Evolutionary conservation across 2,888 invertebrate genomes (phyloP).

Genomic region (Erebia palarica): DNA sequence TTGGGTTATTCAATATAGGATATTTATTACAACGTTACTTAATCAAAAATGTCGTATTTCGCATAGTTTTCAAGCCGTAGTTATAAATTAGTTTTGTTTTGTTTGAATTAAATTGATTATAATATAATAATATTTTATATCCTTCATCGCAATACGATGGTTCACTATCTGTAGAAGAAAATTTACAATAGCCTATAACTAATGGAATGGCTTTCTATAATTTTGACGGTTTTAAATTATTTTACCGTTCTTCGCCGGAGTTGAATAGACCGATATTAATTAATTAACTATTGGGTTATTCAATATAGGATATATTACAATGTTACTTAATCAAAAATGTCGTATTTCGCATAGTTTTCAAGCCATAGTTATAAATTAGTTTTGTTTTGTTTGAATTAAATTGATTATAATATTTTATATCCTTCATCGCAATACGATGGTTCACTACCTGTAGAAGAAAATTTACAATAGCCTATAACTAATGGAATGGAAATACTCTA

Average conservation of each 20-base stretch:
- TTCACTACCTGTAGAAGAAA: neutral
- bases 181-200: neutral
- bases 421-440: neutral
- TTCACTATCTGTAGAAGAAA: neutral
- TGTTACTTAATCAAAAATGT: neutral
- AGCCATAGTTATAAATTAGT: neutral
- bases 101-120: neutral
- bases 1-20: conserved; percentile 58
- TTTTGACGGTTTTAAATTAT: conserved; percentile 75
- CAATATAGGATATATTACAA: conserved; percentile 2
- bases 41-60: neutral
- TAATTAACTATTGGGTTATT: conserved; percentile 77
- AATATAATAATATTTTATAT: neutral
- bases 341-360: neutral
- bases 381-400: neutral
- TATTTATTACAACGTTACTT: neutral
- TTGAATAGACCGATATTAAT: conserved; percentile 68
- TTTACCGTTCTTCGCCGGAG: conserved; percentile 63
- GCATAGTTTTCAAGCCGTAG: neutral
- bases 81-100: neutral
- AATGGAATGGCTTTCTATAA: conserved; percentile 52
- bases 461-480: neutral
- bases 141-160: neutral
- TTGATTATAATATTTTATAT: neutral
- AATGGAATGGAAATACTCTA: neutral